A percentile compares a stretch with the other conserved stretches of the same genome.
These are phyloP conservation scores for Eulemur rubriventer DNA, from an alignment of 2,797 vertebrate genomes.

Conservation along the genomic window DNA sequence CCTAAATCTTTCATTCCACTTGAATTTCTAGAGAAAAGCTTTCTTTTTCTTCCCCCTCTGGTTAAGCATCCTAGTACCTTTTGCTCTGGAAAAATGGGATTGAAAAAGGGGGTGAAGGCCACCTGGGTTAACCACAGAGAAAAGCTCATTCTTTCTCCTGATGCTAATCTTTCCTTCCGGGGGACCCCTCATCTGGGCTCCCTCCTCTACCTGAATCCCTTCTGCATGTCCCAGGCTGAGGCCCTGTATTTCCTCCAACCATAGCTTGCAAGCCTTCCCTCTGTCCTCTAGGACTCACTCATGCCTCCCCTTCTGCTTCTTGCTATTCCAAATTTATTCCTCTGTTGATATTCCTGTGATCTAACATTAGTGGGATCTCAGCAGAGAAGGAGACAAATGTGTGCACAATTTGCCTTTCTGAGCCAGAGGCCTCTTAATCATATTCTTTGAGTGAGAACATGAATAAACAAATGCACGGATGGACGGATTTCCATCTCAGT, in stretches of 20 bases:
- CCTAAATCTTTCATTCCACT: neutral
- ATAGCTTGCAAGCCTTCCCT: neutral
- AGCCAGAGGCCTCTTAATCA: neutral
- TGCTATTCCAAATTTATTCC: slow-evolving; percentile 3
- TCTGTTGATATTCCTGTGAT: neutral
- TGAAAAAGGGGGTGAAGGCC: neutral
- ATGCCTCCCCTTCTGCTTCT: neutral
- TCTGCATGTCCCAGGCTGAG: neutral
- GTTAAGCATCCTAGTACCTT: neutral
- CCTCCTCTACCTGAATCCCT: neutral
- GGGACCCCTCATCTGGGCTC: neutral
- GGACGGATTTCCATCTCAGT: slow-evolving; percentile 28
- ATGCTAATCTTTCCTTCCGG: neutral
- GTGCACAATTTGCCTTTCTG: neutral
- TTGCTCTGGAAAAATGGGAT: neutral
- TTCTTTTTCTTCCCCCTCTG: neutral
- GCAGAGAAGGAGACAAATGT: neutral
- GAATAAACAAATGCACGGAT: neutral
- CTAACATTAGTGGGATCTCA: neutral
- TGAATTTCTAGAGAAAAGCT: neutral
- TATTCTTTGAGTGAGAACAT: neutral
- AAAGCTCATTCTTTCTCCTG: neutral
- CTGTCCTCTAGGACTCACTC: neutral
- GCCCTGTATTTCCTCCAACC: neutral
- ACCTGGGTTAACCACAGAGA: neutral